A percentile compares a stretch with the other conserved stretches of the same genome.
These are phyloP conservation scores for Samia ricini DNA, from an alignment of 1,140 invertebrate species.

Conservation along the genomic window DNA sequence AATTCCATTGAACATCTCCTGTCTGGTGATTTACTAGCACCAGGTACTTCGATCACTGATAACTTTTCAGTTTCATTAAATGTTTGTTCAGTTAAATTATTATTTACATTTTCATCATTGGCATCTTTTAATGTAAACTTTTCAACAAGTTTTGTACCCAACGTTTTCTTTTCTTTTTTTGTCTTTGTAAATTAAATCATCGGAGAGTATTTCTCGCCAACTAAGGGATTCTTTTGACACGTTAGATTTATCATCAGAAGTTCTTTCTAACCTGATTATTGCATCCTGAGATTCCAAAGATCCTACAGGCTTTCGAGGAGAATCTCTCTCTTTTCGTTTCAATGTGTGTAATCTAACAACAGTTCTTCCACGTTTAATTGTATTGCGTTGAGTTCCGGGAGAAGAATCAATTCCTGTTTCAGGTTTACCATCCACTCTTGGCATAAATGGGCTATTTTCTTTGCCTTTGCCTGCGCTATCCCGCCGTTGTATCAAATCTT, in stretches of 20 bases:
- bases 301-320: conserved; percentile 54
- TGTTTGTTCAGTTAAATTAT: conserved; percentile 30
- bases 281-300: neutral
- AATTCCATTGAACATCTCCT: conserved; percentile 75
- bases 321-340: conserved; percentile 77
- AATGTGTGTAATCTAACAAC: conserved; percentile 85
- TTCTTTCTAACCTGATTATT: neutral
- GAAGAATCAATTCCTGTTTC: conserved; percentile 65
- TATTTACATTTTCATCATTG: conserved; percentile 29
- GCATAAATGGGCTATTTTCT: conserved; percentile 53
- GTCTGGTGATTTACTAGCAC: conserved; percentile 53
- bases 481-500: neutral
- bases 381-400: conserved; percentile 66
- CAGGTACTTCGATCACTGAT: conserved; percentile 12
- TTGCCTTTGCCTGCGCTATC: conserved; percentile 18
- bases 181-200: conserved; percentile 73
- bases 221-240: conserved; percentile 33
- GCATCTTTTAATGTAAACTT: conserved; percentile 86
- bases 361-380: conserved; percentile 83
- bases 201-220: conserved; percentile 81
- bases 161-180: conserved; percentile 80
- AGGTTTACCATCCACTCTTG: conserved; percentile 59
- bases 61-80: conserved; percentile 21
- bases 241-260: conserved; percentile 10
- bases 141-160: conserved; percentile 85